Conservation (phyloP, 2,888 invertebrate species). For the Limnephilus marmoratus region DNA sequence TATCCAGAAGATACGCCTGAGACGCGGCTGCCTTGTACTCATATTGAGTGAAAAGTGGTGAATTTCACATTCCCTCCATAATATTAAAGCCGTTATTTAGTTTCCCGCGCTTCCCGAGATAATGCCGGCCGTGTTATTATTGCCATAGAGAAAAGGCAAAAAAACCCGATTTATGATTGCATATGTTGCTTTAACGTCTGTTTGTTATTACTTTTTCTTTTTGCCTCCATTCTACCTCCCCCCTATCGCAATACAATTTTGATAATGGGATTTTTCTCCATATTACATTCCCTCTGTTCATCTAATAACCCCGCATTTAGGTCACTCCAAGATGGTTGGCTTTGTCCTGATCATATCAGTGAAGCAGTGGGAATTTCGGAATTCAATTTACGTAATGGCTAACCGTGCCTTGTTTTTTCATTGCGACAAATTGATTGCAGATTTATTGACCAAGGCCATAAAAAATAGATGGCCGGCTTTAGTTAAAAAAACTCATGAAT, state of each 20-base stretch:
- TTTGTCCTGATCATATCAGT: constrained; percentile 37
- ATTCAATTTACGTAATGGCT: constrained; percentile 33
- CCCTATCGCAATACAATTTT: constrained; percentile 55
- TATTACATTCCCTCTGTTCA: constrained; percentile 44
- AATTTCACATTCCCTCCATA: constrained; percentile 50
- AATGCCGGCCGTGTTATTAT: constrained; percentile 54
- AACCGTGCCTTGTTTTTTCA: constrained; percentile 15
- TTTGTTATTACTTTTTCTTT: constrained; percentile 55
- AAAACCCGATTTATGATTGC: constrained; percentile 62
- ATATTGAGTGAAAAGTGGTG: constrained; percentile 41
- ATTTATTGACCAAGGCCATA: not conserved
- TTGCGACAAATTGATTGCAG: not conserved
- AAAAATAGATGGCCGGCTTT: not conserved
- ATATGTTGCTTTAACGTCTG: constrained; percentile 60
- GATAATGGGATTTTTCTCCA: constrained; percentile 54
- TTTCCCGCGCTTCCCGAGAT: constrained; percentile 55
- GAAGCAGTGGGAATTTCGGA: constrained; percentile 16
- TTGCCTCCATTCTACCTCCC: not conserved
- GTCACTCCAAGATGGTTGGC: constrained; percentile 30
- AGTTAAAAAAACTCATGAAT: not conserved
- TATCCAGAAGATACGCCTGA: not conserved
- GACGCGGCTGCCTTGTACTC: not conserved
- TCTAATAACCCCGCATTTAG: constrained; percentile 53
- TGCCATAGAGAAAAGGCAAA: constrained; percentile 55
- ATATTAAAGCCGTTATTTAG: constrained; percentile 60